Evolutionary conservation across 2,888 invertebrate genomes (phyloP).

Genomic region (Caenorhabditis wallacei): DNA sequence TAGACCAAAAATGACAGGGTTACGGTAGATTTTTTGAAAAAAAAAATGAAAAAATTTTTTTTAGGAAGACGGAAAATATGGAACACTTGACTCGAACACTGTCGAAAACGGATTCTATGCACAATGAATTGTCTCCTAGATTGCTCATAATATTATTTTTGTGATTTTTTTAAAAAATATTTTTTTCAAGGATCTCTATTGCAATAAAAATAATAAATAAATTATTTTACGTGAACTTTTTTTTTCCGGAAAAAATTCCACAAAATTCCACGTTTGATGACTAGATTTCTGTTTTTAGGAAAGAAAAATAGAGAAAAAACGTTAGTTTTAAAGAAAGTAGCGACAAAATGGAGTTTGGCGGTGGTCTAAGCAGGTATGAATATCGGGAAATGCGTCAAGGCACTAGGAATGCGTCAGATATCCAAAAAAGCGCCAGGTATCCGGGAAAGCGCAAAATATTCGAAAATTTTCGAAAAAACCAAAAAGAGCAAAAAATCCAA

Average conservation of each 20-base stretch:
- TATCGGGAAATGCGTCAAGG: background rate
- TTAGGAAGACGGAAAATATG: conserved; percentile 64
- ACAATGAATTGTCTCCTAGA: background rate
- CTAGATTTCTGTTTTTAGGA: background rate
- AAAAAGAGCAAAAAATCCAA: background rate
- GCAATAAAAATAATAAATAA: no score
- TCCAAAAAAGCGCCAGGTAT: no score
- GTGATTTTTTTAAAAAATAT: no score
- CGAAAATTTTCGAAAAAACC: background rate
- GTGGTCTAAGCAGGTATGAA: conserved; percentile 40
- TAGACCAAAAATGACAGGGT: no score
- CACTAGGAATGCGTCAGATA: no score
- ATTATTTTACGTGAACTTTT: no score
- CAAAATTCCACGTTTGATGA: background rate
- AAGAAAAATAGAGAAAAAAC: no score
- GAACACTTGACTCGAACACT: conserved; percentile 43
- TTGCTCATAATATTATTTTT: no score
- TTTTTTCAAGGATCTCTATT: no score
- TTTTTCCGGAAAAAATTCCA: no score
- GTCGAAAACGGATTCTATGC: conserved; percentile 59
- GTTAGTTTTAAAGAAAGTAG: background rate
- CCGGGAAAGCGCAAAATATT: background rate
- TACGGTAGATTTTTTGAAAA: no score
- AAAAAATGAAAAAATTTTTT: no score
- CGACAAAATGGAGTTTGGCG: conserved; percentile 35